phyloP scores from a whole-genome alignment of 2,113 vertebrate genomes.

The Antechinus stuartii region DNA sequence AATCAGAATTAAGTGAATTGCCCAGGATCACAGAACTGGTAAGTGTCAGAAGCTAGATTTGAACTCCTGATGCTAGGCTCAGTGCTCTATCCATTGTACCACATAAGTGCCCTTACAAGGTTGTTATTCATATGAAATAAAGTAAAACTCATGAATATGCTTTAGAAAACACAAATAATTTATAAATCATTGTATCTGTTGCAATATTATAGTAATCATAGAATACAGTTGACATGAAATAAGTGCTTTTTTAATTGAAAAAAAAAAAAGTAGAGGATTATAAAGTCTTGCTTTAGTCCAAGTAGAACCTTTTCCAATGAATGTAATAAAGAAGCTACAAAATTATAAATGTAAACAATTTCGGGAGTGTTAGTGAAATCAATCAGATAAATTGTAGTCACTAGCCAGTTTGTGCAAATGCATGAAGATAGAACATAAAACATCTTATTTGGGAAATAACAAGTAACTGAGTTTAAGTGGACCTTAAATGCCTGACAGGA shows the following conservation, averaged over 20 bases:
- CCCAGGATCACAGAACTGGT: not conserved
- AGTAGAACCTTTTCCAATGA: not conserved
- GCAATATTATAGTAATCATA: not conserved
- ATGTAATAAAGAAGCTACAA: not conserved
- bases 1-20: not conserved
- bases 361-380: slow-evolving; percentile 13
- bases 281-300: not conserved
- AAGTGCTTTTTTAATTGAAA: not conserved
- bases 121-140: not conserved
- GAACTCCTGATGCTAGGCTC: not conserved
- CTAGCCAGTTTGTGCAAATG: not conserved
- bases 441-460: not conserved
- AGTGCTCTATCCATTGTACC: not conserved
- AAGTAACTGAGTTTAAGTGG: not conserved
- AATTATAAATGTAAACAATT: not conserved
- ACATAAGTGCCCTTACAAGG: not conserved
- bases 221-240: not conserved
- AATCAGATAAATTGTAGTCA: not conserved
- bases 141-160: not conserved
- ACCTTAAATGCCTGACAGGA: not conserved
- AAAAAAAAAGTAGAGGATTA: not conserved
- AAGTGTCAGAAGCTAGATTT: not conserved
- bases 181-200: not conserved
- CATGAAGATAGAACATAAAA: not conserved
- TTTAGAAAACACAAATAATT: not conserved